Conservation (phyloP, 2,113 vertebrate genomes). For the Chascanopsetta lugubris region DNA sequence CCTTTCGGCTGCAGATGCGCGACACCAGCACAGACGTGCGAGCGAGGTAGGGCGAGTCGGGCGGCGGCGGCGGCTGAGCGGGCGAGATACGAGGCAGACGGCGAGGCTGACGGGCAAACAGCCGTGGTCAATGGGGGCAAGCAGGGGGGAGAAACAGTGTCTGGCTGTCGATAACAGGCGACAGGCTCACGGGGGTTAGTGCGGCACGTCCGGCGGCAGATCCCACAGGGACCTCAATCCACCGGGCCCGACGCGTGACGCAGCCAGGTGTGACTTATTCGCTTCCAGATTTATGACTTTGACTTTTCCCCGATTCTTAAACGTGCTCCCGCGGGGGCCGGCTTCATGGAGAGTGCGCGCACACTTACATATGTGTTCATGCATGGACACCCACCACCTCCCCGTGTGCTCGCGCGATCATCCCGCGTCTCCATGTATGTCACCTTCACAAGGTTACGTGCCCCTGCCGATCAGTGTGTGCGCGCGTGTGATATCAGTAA, state of each 20-base stretch:
- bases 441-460: slow-evolving; percentile 56
- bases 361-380: slow-evolving; percentile 9
- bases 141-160: slow-evolving; percentile 39
- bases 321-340: not conserved
- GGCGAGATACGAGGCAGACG: slow-evolving; percentile 56
- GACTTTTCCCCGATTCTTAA: slow-evolving; percentile 34
- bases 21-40: slow-evolving; percentile 3
- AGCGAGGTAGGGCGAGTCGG: not conserved
- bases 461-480: not conserved
- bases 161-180: slow-evolving; percentile 56
- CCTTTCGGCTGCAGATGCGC: slow-evolving; percentile 23
- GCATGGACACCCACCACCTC: slow-evolving; percentile 3
- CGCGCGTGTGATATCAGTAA: slow-evolving; percentile 24
- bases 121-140: slow-evolving; percentile 59
- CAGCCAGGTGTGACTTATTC: slow-evolving; percentile 54
- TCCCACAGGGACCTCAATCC: slow-evolving; percentile 47
- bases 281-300: slow-evolving; percentile 54
- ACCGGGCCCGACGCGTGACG: slow-evolving; percentile 25
- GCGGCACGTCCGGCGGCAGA: slow-evolving; percentile 18
- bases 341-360: not conserved
- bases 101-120: slow-evolving; percentile 56
- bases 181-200: slow-evolving; percentile 31
- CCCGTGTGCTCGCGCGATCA: slow-evolving; percentile 26
- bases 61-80: slow-evolving; percentile 46
- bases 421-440: slow-evolving; percentile 2